phyloP scores from a whole-genome alignment of 2,113 vertebrate species.

The Gnathonemus longibarbis region DNA sequence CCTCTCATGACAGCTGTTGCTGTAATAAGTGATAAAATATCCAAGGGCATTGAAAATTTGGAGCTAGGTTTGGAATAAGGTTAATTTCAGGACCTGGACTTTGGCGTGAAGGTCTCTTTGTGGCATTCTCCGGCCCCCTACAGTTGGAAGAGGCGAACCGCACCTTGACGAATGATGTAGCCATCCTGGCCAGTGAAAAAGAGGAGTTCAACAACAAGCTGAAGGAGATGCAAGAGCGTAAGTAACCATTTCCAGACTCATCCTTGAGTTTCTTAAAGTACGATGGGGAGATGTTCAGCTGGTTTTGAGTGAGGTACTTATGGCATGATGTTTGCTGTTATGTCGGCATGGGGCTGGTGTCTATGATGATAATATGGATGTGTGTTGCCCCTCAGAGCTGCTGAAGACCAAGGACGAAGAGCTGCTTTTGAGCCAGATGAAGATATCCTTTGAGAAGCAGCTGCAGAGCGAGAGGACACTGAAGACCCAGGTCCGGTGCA shows the following conservation, averaged over 20 bases:
- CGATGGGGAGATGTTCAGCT: background rate
- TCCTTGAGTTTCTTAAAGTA: background rate
- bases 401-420: conserved; percentile 76
- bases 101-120: background rate
- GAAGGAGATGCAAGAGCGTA: conserved; percentile 81
- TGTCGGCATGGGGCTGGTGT: background rate
- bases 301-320: background rate
- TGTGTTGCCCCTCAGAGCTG: conserved; percentile 57
- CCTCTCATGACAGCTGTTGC: background rate
- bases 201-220: conserved; percentile 94
- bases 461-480: conserved; percentile 86
- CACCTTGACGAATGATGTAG: conserved; percentile 88
- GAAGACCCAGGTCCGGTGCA: conserved; percentile 79
- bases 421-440: conserved; percentile 71
- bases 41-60: background rate
- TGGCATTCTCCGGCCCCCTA: conserved; percentile 6
- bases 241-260: conserved; percentile 32
- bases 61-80: background rate
- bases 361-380: background rate
- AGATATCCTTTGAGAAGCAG: conserved; percentile 84
- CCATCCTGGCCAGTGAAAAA: conserved; percentile 93
- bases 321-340: background rate
- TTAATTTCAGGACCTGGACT: background rate
- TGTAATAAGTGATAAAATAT: background rate
- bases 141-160: conserved; percentile 95